phyloP scores from a whole-genome alignment of 2,797 vertebrate species.

The Coccyzus lansbergi region DNA sequence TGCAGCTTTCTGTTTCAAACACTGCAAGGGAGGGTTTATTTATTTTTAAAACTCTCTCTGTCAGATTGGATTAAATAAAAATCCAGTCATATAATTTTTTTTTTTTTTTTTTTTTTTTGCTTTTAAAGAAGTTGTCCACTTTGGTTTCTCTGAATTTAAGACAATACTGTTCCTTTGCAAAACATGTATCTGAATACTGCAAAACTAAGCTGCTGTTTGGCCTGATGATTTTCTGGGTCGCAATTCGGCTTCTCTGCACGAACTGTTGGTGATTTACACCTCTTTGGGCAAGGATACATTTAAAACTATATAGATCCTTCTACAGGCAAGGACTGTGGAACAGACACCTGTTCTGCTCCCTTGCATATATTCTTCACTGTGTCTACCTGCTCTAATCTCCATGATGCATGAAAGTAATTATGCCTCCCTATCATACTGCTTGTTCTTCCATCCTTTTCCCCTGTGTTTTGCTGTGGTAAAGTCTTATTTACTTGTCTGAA shows the following conservation, averaged over 20 bases:
- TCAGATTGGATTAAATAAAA: slow-evolving; percentile 18
- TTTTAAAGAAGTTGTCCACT: slow-evolving; percentile 13
- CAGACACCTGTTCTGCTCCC: neutral
- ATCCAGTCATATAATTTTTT: neutral
- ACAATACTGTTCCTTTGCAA: neutral
- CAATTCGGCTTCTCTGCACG: accelerated
- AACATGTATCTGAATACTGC: neutral
- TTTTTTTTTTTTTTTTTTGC: neutral
- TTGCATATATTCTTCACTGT: neutral
- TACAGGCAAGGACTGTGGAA: neutral
- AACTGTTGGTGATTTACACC: neutral
- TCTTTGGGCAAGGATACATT: neutral
- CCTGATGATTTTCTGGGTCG: neutral
- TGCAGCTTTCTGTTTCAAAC: neutral
- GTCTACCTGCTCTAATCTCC: neutral
- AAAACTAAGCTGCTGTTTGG: neutral
- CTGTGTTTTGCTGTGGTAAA: neutral
- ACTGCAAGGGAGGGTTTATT: slow-evolving; percentile 9
- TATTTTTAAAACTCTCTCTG: slow-evolving; percentile 43
- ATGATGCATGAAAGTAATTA: neutral
- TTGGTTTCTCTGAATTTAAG: neutral
- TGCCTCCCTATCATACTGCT: neutral
- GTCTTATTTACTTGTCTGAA: neutral
- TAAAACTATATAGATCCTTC: neutral
- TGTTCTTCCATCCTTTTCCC: neutral